These are phyloP conservation scores for Dermolepida albohirtum DNA, from an alignment of 2,888 invertebrate species.

Conservation along the genomic window DNA sequence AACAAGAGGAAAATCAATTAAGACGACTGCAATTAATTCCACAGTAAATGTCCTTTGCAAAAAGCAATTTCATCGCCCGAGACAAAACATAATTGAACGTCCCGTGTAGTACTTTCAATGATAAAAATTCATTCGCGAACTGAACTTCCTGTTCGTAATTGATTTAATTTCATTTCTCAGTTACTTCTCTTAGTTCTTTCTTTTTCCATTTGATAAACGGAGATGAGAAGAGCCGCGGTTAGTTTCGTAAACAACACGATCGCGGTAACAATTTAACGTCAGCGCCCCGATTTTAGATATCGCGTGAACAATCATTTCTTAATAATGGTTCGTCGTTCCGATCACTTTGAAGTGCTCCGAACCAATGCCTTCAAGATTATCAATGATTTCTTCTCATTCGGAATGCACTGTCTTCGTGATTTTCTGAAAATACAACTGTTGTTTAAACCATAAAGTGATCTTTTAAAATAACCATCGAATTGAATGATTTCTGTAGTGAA, in stretches of 20 bases:
- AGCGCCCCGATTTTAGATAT: conserved; percentile 12
- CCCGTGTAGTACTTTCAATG: conserved; percentile 56
- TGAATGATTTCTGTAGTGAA: too few species aligned
- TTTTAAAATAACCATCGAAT: too few species aligned
- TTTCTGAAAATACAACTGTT: too few species aligned
- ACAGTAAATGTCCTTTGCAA: conserved; percentile 59
- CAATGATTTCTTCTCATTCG: background rate
- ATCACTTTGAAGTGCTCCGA: conserved; percentile 30
- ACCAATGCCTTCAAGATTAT: background rate
- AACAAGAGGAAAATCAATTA: conserved; percentile 63
- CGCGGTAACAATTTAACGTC: conserved; percentile 21
- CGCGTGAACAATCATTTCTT: conserved; percentile 18
- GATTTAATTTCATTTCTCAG: conserved; percentile 39
- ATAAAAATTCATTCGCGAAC: conserved; percentile 56
- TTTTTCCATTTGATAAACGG: background rate
- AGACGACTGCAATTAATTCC: conserved; percentile 61
- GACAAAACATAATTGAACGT: conserved; percentile 63
- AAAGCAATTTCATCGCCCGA: conserved; percentile 62
- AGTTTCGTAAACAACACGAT: background rate
- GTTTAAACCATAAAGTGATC: too few species aligned
- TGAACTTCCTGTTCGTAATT: conserved; percentile 53
- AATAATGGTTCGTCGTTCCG: conserved; percentile 17
- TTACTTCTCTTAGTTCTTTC: conserved; percentile 18
- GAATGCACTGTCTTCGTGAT: too few species aligned
- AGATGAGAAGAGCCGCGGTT: background rate